Base-by-base conservation (phyloP, 2,113 vertebrate species). In the Eolophus roseicapilla region DNA sequence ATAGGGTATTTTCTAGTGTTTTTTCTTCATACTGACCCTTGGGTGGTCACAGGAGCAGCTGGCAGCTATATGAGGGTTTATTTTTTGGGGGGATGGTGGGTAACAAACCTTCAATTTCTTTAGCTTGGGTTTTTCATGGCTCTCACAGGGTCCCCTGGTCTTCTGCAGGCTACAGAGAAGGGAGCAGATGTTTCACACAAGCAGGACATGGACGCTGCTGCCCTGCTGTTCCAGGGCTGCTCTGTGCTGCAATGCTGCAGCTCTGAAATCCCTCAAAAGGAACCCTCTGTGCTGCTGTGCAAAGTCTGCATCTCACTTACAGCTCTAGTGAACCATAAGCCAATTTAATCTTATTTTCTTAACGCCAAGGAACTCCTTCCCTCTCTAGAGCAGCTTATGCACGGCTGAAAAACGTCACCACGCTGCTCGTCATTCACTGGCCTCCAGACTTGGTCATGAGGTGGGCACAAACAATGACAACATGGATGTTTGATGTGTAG, bases 11-110 rank as follows among this genome's bases (percentile, higher is more conserved):
- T 59, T 59, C 35, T 59, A 35, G 33, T 59, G 33, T 35, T 35
- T 59, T 59, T 59, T 59, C 21, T 59, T 59, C 57, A 16, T 59
- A 21, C n/a, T 35, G 33, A 24, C 33, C 33, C 57, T 59, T 94
- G 91, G 88, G 92, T 92, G 95, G 86, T 81, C 85, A 24, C 37
- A 80, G 85, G 35, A 90, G 70, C 57, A 90, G 59, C 37, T 97
- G 92, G 70, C 67, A 85, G 53, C 71, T 4, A 1, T 23, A 33
- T 1, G 14, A 53, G 39, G 84, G 3, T 37, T 21, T 1, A 20
- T 28, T 41, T 28, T 31, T 35, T 8, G 0, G 2, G 4, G 5
- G 11, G 17, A 12, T 13, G 1, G 14, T 3, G 5, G 11, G 13
- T 35, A 15, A 43, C 39, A 91, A 64, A 17, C 44, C 25, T 47